Conservation (phyloP, 2,797 vertebrate species). For the Aeoliscus strigatus region DNA sequence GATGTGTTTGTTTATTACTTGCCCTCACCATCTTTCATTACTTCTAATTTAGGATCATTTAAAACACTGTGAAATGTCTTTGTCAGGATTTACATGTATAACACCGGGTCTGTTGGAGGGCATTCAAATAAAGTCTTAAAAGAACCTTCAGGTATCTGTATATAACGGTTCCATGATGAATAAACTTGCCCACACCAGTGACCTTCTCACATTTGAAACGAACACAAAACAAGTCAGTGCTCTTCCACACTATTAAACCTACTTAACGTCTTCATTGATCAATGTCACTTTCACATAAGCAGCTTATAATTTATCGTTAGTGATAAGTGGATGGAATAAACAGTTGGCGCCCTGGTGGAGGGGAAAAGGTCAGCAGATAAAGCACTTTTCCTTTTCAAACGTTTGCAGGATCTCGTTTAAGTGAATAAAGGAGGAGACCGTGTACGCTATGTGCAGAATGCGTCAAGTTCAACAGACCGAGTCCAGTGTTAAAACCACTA, state of each 20-base stretch:
- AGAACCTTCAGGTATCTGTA: conserved; percentile 42
- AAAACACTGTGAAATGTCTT: too few species aligned
- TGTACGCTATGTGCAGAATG: conserved; percentile 20
- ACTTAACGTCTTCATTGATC: conserved; percentile 72
- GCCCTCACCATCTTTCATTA: too few species aligned
- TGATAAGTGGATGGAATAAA: conserved; percentile 52
- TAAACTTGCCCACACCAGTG: conserved; percentile 56
- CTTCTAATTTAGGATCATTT: too few species aligned
- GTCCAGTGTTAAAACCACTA: conserved; percentile 24
- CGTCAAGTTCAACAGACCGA: conserved; percentile 23
- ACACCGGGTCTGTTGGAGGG: too few species aligned
- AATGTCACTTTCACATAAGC: conserved; percentile 65
- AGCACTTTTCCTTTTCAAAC: conserved; percentile 24
- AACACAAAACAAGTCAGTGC: conserved; percentile 58
- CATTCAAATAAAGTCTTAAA: too few species aligned
- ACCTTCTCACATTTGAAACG: conserved; percentile 56
- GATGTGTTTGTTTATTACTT: too few species aligned
- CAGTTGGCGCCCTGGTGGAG: conserved; percentile 19
- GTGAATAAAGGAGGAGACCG: conserved; percentile 4
- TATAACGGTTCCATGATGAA: conserved; percentile 49
- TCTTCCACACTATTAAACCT: conserved; percentile 59
- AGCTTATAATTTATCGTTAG: conserved; percentile 66
- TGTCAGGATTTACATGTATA: too few species aligned
- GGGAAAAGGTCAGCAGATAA: conserved; percentile 41
- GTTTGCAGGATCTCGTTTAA: conserved; percentile 9